Evolutionary conservation across 2,797 vertebrate species (phyloP).

Genomic region (Nyctibius grandis): DNA sequence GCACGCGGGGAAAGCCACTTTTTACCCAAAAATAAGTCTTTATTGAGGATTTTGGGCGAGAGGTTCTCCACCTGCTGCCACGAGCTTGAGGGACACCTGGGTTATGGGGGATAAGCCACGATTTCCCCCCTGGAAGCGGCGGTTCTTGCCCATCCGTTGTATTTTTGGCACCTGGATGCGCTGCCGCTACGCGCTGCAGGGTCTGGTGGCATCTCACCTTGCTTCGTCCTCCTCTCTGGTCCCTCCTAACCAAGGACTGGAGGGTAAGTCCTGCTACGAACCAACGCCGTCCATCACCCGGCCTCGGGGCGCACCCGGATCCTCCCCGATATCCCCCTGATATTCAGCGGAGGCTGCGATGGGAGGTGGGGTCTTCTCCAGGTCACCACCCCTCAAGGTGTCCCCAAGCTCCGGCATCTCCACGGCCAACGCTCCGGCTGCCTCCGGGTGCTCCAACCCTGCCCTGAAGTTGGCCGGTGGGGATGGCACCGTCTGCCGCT

Average conservation of each 20-base stretch:
- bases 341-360: not conserved
- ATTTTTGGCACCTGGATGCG: no score
- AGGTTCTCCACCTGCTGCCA: not conserved
- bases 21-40: no score
- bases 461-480: not conserved
- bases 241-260: no score
- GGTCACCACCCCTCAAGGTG: not conserved
- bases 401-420: not conserved
- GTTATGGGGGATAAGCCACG: not conserved
- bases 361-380: not conserved
- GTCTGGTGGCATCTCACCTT: no score
- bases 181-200: no score
- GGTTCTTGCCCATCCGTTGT: no score
- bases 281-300: accelerated
- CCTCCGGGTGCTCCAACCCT: not conserved
- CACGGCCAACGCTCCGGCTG: accelerated
- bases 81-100: accelerated
- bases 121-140: not conserved
- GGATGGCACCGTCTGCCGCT: not conserved
- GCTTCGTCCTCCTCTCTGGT: not conserved
- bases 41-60: not conserved
- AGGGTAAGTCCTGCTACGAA: not conserved
- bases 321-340: accelerated
- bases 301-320: accelerated
- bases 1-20: no score